Conservation (phyloP, 2,797 vertebrate genomes). For the Gobio occitaniae region DNA sequence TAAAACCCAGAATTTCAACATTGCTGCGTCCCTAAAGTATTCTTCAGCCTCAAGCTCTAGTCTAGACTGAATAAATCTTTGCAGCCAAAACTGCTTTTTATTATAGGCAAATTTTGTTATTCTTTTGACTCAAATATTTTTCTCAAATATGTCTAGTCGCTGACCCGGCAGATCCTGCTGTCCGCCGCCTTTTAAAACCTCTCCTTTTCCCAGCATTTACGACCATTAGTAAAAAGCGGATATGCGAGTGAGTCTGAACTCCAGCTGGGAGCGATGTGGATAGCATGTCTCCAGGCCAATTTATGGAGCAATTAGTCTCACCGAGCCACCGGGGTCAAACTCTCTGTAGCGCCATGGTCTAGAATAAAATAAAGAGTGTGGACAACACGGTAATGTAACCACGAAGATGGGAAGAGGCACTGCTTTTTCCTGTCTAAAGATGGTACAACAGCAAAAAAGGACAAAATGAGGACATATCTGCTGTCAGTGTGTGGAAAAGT, state of each 20-base stretch:
- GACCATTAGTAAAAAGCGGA: constrained; percentile 53
- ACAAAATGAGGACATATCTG: constrained; percentile 28
- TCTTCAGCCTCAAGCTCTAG: constrained; percentile 13
- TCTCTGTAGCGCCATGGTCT: constrained; percentile 23
- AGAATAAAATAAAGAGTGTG: constrained; percentile 41
- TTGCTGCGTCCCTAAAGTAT: background rate
- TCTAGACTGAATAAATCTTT: constrained; percentile 12
- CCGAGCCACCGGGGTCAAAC: constrained; percentile 54
- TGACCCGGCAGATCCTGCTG: constrained; percentile 48
- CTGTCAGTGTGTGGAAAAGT: background rate
- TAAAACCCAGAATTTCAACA: background rate
- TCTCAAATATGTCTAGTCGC: constrained; percentile 31
- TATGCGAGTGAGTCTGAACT: constrained; percentile 48
- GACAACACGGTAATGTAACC: constrained; percentile 25
- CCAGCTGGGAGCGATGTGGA: constrained; percentile 52
- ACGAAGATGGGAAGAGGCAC: background rate
- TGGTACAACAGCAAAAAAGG: constrained; percentile 20
- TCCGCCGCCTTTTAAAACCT: constrained; percentile 37
- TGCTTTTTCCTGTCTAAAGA: constrained; percentile 12
- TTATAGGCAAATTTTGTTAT: constrained; percentile 36
- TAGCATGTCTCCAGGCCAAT: constrained; percentile 55
- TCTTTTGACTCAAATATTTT: constrained; percentile 27
- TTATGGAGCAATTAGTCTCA: constrained; percentile 63
- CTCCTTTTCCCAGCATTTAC: constrained; percentile 26
- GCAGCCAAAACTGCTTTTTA: background rate